Percentiles rank a stretch among this genome's conserved stretches.
Evolutionary conservation across 2,113 vertebrate genomes (phyloP).

Genomic region (Podiceps cristatus): DNA sequence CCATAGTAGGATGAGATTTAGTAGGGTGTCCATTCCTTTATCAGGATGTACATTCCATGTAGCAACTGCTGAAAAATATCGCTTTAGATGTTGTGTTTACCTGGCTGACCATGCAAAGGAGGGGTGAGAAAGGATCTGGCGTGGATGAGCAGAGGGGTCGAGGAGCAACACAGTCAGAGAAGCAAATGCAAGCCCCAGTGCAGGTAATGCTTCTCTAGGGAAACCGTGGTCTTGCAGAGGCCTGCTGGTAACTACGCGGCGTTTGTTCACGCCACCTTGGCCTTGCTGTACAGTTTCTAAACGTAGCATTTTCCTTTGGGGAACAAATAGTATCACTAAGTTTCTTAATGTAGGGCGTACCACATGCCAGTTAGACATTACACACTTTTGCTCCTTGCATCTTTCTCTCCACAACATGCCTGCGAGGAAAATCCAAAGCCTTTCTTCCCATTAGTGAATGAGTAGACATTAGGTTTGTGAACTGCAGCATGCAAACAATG

Average conservation of each 20-base stretch:
- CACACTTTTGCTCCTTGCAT: background rate
- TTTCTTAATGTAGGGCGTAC: background rate
- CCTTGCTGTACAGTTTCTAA: background rate
- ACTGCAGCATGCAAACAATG: background rate
- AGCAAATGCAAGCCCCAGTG: accelerated
- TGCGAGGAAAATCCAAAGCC: background rate
- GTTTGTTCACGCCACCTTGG: background rate
- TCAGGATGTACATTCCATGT: background rate
- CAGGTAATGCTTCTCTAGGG: background rate
- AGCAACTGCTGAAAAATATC: background rate
- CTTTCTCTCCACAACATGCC: background rate
- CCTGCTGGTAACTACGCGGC: background rate
- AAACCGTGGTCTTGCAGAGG: background rate
- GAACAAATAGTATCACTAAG: background rate
- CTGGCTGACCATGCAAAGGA: background rate
- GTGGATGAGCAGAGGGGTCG: accelerated
- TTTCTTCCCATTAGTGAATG: background rate
- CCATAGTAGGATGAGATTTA: background rate
- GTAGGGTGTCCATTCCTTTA: background rate
- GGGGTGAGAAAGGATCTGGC: background rate
- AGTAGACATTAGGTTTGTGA: background rate
- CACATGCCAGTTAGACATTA: background rate
- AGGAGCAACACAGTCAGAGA: background rate
- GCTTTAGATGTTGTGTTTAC: background rate
- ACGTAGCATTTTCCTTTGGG: background rate